Conservation (phyloP, 2,113 vertebrate genomes). For the Suricata suricatta region DNA sequence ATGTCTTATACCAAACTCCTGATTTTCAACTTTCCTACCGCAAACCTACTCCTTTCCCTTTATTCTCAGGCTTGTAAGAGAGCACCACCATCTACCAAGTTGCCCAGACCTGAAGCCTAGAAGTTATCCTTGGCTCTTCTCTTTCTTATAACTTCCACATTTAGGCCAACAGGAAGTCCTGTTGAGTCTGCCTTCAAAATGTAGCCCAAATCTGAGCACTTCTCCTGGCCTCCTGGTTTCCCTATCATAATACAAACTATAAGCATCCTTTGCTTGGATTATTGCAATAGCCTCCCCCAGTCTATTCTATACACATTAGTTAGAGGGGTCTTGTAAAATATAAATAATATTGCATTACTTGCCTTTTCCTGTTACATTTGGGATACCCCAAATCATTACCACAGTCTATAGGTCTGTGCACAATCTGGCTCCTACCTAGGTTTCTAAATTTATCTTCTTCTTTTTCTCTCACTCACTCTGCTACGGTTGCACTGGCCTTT, state of each 20-base stretch:
- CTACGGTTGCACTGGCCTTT: neutral
- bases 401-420: neutral
- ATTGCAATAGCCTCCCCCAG: neutral
- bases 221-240: neutral
- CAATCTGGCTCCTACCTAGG: neutral
- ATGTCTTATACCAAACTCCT: neutral
- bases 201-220: neutral
- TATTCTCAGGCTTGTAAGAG: neutral
- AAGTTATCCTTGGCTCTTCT: neutral
- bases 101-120: neutral
- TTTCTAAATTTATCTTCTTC: neutral
- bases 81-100: neutral
- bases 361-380: neutral
- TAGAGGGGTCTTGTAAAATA: constrained; percentile 11
- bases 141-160: neutral
- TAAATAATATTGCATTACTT: neutral
- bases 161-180: neutral
- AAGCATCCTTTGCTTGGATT: neutral
- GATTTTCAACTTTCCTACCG: neutral
- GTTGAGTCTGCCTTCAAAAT: neutral
- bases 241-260: neutral
- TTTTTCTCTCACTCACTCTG: neutral
- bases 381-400: neutral
- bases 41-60: neutral
- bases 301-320: neutral